phyloP scores from a whole-genome alignment of 2,113 vertebrate species.

The Periophthalmodon schlosseri region DNA sequence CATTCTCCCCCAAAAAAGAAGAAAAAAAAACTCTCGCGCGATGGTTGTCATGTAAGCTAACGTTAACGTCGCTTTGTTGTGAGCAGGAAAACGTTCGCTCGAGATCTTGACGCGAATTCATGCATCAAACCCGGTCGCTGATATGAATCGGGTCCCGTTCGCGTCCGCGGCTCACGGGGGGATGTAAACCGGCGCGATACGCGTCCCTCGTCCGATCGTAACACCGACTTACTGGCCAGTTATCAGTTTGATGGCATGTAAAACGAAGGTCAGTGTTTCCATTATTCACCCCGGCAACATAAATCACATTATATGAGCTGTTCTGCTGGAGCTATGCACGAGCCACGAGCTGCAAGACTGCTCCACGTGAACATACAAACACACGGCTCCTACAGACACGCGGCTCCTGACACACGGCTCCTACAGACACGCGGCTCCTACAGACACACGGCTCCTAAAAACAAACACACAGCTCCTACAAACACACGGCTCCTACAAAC shows the following conservation, averaged over 20 bases:
- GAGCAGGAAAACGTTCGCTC: conserved; percentile 1
- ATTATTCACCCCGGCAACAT: conserved; percentile 71
- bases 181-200: conserved; percentile 61
- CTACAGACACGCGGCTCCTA: no score
- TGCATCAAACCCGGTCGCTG: conserved; percentile 47
- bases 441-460: no score
- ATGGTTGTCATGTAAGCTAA: conserved; percentile 57
- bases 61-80: conserved; percentile 28
- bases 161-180: conserved; percentile 31
- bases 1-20: conserved; percentile 4
- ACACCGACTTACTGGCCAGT: conserved; percentile 70
- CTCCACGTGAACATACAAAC: no score
- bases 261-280: conserved; percentile 76
- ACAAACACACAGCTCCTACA: no score
- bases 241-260: conserved; percentile 75
- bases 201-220: conserved; percentile 52
- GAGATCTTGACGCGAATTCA: conserved; percentile 23
- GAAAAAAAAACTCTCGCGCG: conserved; percentile 34
- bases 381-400: no score
- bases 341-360: conserved; percentile 22
- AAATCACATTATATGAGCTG: conserved; percentile 71
- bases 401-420: no score
- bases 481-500: no score
- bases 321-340: conserved; percentile 19
- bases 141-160: conserved; percentile 60